Base-by-base conservation (phyloP, 2,888 invertebrate genomes). In the Phengaris alcon region DNA sequence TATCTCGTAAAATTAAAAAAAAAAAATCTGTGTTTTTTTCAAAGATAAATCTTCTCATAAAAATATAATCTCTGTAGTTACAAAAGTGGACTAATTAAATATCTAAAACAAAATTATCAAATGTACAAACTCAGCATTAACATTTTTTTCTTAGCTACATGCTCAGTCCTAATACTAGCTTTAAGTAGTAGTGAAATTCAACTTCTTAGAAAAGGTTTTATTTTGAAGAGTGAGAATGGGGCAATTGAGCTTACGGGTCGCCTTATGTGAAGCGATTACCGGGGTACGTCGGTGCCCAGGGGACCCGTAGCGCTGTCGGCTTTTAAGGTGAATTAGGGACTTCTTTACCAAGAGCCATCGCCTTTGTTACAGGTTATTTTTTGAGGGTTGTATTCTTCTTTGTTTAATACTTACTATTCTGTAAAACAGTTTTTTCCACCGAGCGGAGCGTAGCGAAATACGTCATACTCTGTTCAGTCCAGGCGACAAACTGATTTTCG, bases 251-350 rank as follows among this genome's bases (percentile, higher is more conserved):
- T 73, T 35, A 73, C 54, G 46, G 73, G 57, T 73, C 73, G 55
- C 73, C 55, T 73, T 3, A 46, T 73, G 55, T 73, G 15, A 46
- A 57, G 73, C 59, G 73, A 73, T 57, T 73, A 73, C 46, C 57
- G 55, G 10, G 35, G 7, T 5, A 15, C 35, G 35, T 12, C 10
- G 35, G 35, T 35, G 54, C 73, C 15, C 57, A 8, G 10, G 73
- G 73, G 73, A 46, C 7, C 22, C 55, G 57, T 73, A 7, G 46
- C 48, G 48, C 12, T 55, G 73, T 44, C 44, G 57, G 73, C 59
- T 73, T 73, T 73, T 48, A 73, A 5, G 44, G 57, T 46, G 73
- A 15, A 57, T 57, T 15, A 73, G 46, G 73, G 15, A 22, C 59
- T 44, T 22, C 22, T 55, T 73, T 73, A 48, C 55, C 46, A 57